Conservation (phyloP, 2,797 vertebrate species). For the Hipposideros larvatus region DNA sequence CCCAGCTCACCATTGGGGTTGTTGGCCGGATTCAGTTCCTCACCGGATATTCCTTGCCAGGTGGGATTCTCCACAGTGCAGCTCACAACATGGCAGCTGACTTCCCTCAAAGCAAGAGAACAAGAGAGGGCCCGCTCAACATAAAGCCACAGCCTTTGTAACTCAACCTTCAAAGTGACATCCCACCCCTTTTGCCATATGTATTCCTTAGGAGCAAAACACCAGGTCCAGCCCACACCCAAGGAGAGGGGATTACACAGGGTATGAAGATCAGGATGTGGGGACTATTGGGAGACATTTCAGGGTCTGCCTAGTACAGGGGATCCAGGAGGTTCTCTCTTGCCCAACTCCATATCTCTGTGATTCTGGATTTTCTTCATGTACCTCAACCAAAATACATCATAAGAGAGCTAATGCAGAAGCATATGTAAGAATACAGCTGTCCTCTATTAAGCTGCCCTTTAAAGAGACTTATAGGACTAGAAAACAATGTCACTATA, state of each 20-base stretch:
- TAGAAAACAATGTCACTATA: not conserved
- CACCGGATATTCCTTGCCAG: not conserved
- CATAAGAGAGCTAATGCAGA: not conserved
- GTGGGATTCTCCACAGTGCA: not conserved
- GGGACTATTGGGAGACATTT: not conserved
- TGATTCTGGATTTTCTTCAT: not conserved
- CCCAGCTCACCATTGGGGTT: rapidly evolving
- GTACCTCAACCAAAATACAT: not conserved
- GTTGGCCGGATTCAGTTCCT: not conserved
- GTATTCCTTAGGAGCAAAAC: not conserved
- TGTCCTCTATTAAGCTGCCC: not conserved
- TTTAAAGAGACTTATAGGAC: constrained; percentile 12
- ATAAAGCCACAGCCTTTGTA: not conserved
- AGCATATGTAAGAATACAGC: not conserved
- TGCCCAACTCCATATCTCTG: not conserved
- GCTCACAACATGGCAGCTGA: not conserved
- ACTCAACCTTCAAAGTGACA: not conserved
- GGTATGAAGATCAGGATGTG: not conserved
- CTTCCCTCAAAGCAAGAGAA: not conserved
- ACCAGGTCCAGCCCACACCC: not conserved
- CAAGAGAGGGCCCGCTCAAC: not conserved
- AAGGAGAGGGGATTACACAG: not conserved
- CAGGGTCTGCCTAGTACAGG: not conserved
- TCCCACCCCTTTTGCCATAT: not conserved
- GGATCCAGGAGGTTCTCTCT: not conserved